Conservation (phyloP, 37 sponge, comb jelly and placozoan species). For the Hexactinellida sp. region DNA sequence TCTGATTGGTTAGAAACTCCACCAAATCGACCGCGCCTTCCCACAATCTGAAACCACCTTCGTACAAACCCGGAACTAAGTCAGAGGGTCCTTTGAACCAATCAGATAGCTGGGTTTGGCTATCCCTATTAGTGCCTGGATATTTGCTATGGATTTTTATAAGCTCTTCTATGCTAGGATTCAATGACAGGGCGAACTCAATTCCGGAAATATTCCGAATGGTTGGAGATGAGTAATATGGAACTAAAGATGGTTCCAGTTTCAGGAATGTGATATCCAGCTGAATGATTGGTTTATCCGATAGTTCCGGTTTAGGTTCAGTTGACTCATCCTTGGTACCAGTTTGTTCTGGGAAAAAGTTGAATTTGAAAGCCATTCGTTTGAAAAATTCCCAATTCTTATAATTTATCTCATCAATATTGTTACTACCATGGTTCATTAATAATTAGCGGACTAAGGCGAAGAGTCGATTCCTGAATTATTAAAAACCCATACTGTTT, state of each 20-base stretch:
- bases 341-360: not conserved
- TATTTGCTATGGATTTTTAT: not conserved
- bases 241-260: not conserved
- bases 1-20: constrained; percentile 21
- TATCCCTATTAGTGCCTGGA: not conserved
- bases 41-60: constrained; percentile 94
- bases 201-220: not conserved
- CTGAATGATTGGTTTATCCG: not conserved
- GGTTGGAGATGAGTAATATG: not conserved
- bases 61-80: constrained; percentile 70
- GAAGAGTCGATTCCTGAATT: too few species aligned
- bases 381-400: too few species aligned
- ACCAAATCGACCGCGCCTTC: constrained; percentile 79
- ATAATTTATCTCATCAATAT: too few species aligned
- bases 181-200: not conserved
- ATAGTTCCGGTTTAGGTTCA: not conserved
- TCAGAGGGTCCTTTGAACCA: constrained; percentile 38
- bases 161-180: not conserved
- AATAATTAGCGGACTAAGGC: too few species aligned
- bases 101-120: not conserved
- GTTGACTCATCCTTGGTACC: not conserved
- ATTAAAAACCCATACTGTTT: too few species aligned
- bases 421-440: too few species aligned
- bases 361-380: not conserved
- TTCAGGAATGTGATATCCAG: not conserved